Percentiles rank a stretch among this genome's conserved stretches.
Conservation (phyloP, 1,140 invertebrate species). For the Neoseiulus cucumeris region DNA sequence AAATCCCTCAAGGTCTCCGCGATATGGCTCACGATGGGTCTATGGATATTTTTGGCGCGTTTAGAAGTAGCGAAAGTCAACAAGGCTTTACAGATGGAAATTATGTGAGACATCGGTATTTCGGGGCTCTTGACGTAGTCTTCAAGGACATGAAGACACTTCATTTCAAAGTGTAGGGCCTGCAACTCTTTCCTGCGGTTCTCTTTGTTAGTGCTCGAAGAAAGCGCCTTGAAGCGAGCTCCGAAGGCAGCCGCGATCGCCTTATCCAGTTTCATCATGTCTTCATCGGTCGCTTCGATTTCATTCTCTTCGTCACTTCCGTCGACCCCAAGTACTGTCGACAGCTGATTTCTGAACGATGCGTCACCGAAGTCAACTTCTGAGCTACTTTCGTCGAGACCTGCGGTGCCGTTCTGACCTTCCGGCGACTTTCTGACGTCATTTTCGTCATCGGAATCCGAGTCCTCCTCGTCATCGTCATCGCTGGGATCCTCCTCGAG, state of each 20-base stretch:
- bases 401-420: neutral
- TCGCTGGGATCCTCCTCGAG: neutral
- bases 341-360: neutral
- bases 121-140: neutral
- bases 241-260: neutral
- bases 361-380: neutral
- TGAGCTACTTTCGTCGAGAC: neutral
- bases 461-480: neutral
- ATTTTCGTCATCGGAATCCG: neutral
- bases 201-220: neutral
- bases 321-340: neutral
- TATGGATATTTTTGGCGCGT: neutral
- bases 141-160: neutral
- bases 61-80: neutral
- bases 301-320: neutral
- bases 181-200: neutral
- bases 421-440: neutral
- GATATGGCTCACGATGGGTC: neutral
- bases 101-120: neutral
- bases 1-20: neutral
- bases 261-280: constrained; percentile 2
- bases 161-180: constrained; percentile 3
- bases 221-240: neutral
- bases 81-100: neutral
- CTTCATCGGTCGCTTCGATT: neutral